Percentiles rank a stretch among this genome's conserved stretches.
phyloP scores from a whole-genome alignment of 2,113 vertebrate species.

The Campylorhamphus procurvoides region DNA sequence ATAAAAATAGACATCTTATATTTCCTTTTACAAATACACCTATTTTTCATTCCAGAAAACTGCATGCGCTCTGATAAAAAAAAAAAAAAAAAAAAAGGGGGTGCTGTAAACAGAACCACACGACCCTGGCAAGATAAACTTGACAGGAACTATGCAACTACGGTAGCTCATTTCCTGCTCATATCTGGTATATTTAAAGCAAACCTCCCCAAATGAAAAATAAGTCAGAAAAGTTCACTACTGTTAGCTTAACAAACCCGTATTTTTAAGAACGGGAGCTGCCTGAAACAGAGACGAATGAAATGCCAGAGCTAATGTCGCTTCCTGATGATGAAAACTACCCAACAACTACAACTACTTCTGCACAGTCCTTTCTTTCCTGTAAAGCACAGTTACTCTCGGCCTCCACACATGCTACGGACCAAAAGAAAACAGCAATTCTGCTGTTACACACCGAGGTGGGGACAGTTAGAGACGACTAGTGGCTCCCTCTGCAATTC shows the following conservation, averaged over 20 bases:
- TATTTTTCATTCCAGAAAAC: neutral
- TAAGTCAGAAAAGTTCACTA: neutral
- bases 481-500: neutral
- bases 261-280: neutral
- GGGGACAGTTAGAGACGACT: constrained; percentile 27
- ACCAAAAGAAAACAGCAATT: constrained; percentile 6
- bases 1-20: neutral
- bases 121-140: constrained; percentile 18
- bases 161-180: constrained; percentile 12
- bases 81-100: neutral
- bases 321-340: constrained; percentile 72
- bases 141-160: constrained; percentile 48
- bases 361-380: constrained; percentile 54
- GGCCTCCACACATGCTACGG: neutral
- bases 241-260: neutral
- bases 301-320: constrained; percentile 2
- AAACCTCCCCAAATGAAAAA: neutral
- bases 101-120: neutral
- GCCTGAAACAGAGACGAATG: neutral
- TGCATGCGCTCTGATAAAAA: neutral
- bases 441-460: neutral
- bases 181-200: constrained; percentile 11
- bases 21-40: neutral
- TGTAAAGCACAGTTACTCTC: neutral
- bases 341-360: constrained; percentile 59